These are phyloP conservation scores for Neosilurus mollespiculum DNA, from an alignment of 2,797 vertebrate genomes.

Conservation along the genomic window DNA sequence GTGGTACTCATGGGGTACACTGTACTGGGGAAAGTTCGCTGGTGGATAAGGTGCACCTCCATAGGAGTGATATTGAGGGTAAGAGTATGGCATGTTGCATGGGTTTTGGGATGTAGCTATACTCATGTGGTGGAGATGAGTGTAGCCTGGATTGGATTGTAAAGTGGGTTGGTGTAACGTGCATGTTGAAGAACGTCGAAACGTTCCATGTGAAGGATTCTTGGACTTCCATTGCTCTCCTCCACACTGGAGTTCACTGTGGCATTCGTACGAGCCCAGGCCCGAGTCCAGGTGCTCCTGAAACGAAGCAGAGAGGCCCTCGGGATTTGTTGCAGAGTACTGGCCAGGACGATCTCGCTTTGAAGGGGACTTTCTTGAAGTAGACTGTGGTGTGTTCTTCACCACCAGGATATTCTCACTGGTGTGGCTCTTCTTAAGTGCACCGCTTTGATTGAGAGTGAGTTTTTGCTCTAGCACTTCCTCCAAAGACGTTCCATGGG, in stretches of 20 bases:
- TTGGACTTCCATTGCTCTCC: conserved; percentile 34
- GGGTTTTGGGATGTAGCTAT: conserved; percentile 33
- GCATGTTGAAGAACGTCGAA: conserved; percentile 48
- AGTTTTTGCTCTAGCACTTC: conserved; percentile 70
- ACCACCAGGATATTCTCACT: conserved; percentile 52
- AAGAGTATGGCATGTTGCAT: conserved; percentile 37
- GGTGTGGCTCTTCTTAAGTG: conserved; percentile 56
- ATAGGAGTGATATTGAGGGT: conserved; percentile 51
- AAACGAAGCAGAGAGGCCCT: conserved; percentile 34
- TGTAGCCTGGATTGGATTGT: conserved; percentile 20
- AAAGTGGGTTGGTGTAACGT: conserved; percentile 36
- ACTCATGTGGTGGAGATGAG: conserved; percentile 46
- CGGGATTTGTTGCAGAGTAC: conserved; percentile 30
- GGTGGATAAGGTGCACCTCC: conserved; percentile 37
- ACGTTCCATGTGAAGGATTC: conserved; percentile 18
- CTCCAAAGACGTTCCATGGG: conserved; percentile 58
- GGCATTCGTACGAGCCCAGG: conserved; percentile 71
- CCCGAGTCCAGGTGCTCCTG: conserved; percentile 73
- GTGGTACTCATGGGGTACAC: conserved; percentile 55
- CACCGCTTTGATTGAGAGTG: conserved; percentile 49
- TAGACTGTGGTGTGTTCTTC: conserved; percentile 53
- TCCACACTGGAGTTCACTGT: conserved; percentile 50
- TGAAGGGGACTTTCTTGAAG: conserved; percentile 49
- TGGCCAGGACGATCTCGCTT: conserved; percentile 58
- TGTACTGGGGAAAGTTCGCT: conserved; percentile 44